Evolutionary conservation across 2,797 vertebrate genomes (phyloP), one percentile per base, ranked within the genome.

Genomic region (Labeo calbasu): DNA sequence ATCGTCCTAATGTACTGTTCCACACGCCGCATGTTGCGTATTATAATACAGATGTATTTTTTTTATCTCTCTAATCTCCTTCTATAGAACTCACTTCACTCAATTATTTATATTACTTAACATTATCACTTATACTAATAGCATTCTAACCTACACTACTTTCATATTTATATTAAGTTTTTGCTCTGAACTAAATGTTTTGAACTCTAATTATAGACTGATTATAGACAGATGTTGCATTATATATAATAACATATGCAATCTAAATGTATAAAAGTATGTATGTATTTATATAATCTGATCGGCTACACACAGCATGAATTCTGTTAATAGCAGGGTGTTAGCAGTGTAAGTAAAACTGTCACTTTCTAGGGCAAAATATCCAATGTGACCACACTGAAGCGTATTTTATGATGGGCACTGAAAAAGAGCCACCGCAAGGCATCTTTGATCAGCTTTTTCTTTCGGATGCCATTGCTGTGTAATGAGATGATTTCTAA

Each of bases 401-500:
- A 61, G 19, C 9, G 5, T 65, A 32, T 36, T 83, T 83, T 83
- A 76, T 76, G 72, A 83, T 10, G 51, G 36, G 19, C 79, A 36
- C 53, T 17, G 40, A 71, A 69, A 72, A 73, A 89, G 76, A 84
- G 82, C 77, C 87, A 88, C 77, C 53, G 36, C 36, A 68, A 59
- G 25, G 84, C 85, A 79, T 86, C 86, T 82, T 84, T 90, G 89
- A 91, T 92, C 87, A 76, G 85, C 87, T 89, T 84, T 89, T 88
- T 85, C 79, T 57, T 87, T 85, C 86, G 66, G 46, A 7, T 83
- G 85, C 87, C 86, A 66, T 85, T 79, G 65, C 84, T 79, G 88
- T 86, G 79, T 92, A 90, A 92, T 90, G 89, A 92, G 88, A 91
- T 86, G 77, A 92, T 91, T 91, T 88, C 88, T 90, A 87, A 90